Evolutionary conservation across 2,797 vertebrate genomes (phyloP).

Genomic region (Sebastolobus altivelis): DNA sequence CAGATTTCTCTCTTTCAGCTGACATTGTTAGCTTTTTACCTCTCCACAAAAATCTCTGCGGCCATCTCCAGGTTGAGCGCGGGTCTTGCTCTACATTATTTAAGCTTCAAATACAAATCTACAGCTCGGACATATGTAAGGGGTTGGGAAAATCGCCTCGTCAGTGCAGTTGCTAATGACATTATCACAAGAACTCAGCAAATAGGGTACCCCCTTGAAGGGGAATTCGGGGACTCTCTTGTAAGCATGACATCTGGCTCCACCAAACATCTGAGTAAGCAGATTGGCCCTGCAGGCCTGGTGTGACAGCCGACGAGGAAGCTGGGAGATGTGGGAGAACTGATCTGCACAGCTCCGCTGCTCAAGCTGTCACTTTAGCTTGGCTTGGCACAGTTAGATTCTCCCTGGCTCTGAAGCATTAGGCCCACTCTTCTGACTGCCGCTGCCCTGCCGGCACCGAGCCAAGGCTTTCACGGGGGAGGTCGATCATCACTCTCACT

Average conservation of each 20-base stretch:
- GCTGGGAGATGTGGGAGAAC: constrained; percentile 75
- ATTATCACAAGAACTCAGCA: constrained; percentile 64
- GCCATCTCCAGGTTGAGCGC: constrained; percentile 13
- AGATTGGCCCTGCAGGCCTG: constrained; percentile 80
- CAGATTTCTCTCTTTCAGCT: constrained; percentile 51
- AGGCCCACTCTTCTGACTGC: constrained; percentile 73
- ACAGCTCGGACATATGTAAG: constrained; percentile 39
- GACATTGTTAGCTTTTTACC: constrained; percentile 39
- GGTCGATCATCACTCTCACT: constrained; percentile 67
- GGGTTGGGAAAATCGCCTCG: constrained; percentile 44
- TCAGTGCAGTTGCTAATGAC: constrained; percentile 63
- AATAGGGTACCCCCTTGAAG: constrained; percentile 68
- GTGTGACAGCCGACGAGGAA: constrained; percentile 75
- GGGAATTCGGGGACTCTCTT: constrained; percentile 69
- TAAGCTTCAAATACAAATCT: constrained; percentile 39
- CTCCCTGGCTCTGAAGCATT: constrained; percentile 71
- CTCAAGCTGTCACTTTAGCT: constrained; percentile 82
- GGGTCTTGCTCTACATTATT: constrained; percentile 23
- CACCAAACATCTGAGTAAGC: constrained; percentile 83
- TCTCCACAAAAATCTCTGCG: constrained; percentile 29
- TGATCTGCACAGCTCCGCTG: constrained; percentile 70
- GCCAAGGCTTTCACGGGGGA: constrained; percentile 73
- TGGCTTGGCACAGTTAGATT: constrained; percentile 74
- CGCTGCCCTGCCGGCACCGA: constrained; percentile 65
- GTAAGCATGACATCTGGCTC: constrained; percentile 78